Evolutionary conservation across 2,113 vertebrate species (phyloP).

Genomic region (Epinephelus cyanopodus): DNA sequence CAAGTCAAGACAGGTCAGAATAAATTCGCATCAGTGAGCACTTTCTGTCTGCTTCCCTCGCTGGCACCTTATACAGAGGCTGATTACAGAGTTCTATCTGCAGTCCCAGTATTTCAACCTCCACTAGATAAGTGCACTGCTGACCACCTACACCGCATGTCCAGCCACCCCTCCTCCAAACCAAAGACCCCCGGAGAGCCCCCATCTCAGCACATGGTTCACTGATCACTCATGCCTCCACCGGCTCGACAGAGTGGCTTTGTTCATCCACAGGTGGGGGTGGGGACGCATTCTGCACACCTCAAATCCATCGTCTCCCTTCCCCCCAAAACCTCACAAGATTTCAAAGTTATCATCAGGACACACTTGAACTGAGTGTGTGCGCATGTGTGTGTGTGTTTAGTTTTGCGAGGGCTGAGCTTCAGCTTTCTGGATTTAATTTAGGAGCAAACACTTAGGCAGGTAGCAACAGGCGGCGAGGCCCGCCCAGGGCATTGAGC

Average conservation of each 20-base stretch:
- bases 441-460: constrained; percentile 74
- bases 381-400: constrained; percentile 20
- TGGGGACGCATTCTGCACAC: constrained; percentile 49
- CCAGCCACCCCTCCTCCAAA: constrained; percentile 36
- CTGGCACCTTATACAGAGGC: background rate
- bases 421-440: constrained; percentile 62
- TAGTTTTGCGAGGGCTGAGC: constrained; percentile 16
- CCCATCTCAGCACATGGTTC: constrained; percentile 51
- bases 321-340: constrained; percentile 14
- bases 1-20: constrained; percentile 25
- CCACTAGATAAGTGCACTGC: background rate
- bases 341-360: constrained; percentile 8
- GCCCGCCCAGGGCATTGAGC: constrained; percentile 76
- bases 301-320: constrained; percentile 39
- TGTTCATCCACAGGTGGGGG: constrained; percentile 76
- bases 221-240: constrained; percentile 60
- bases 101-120: constrained; percentile 21
- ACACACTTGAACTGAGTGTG: constrained; percentile 14
- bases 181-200: constrained; percentile 34
- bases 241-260: constrained; percentile 60
- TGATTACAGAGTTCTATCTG: constrained; percentile 8
- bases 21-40: constrained; percentile 22
- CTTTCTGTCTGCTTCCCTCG: background rate
- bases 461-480: constrained; percentile 78
- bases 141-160: constrained; percentile 18